These are phyloP conservation scores for Corticium candelabrum DNA, from an alignment of 37 sponge, comb jelly and placozoan species.

Conservation along the genomic window DNA sequence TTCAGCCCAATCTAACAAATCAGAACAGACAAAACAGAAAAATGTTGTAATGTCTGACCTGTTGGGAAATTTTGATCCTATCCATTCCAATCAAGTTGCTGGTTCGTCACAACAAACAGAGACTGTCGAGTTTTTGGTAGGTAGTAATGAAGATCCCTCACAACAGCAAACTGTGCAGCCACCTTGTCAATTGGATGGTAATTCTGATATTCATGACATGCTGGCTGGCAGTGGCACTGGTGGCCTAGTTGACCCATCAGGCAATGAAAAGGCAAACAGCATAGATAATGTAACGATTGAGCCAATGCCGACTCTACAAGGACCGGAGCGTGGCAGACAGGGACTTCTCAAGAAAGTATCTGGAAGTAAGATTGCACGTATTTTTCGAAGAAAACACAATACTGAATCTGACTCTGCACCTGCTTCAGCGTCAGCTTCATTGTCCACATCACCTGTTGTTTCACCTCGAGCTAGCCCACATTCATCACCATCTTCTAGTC, in stretches of 20 bases:
- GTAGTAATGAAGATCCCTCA: too few species aligned
- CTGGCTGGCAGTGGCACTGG: too few species aligned
- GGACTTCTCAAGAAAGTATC: not conserved
- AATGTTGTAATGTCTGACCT: not conserved
- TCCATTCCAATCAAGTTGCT: not conserved
- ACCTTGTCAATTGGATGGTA: too few species aligned
- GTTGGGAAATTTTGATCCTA: not conserved
- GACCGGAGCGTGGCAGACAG: not conserved
- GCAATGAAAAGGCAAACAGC: too few species aligned
- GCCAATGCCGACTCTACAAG: not conserved
- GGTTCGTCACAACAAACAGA: not conserved
- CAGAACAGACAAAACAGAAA: not conserved
- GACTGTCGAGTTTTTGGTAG: not conserved
- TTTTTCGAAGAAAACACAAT: not conserved
- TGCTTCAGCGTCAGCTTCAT: not conserved
- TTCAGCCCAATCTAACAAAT: not conserved
- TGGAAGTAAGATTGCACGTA: not conserved
- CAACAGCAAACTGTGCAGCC: too few species aligned
- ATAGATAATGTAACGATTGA: too few species aligned
- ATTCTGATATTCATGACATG: too few species aligned
- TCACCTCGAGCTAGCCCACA: not conserved
- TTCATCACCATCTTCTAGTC: not conserved
- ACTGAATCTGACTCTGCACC: not conserved
- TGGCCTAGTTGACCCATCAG: too few species aligned
- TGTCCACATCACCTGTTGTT: not conserved